Base-by-base conservation (phyloP, 1,140 invertebrate genomes). In the Bombus vancouverensis region DNA sequence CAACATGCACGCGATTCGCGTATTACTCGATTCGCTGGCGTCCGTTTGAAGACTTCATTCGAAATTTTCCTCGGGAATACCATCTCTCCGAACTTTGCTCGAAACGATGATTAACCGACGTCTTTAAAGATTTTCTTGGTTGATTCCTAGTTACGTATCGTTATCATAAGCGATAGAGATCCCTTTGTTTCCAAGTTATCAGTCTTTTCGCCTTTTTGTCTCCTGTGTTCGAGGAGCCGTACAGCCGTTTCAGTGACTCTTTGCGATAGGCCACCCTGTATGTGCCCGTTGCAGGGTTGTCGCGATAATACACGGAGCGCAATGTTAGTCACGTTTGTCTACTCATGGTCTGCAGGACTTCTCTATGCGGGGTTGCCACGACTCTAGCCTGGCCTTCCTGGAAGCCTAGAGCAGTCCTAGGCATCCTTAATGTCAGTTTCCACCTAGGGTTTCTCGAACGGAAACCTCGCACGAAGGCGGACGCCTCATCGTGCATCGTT, bases 311-410 rank as follows among this genome's bases (percentile, higher is more conserved):
- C 90, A 87, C 82, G 73, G 73, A 83, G 85, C 76, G 82, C 83
- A 85, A 91, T 91, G 88, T 91, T 87, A 87, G 88, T 91, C 90
- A 91, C 90, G 90, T 91, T 91, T 91, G 87, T 91, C 90, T 91
- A 91, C 89, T 91, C 88, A 91, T 88, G 90, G 87, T 91, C 87
- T 91, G 80, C 85, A 81, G 89, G 84, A 89, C 86, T 82, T 88
- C 68, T 91, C 91, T 92, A 92, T 91, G 91, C 89, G 85, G 87
- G 81, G 91, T 92, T 92, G 91, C 91, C 91, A 88, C 89, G 83
- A 86, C 82, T 86, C 86, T 90, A 88, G 77, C 72, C 73, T n/a
- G 81, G n/a, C 44, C 82, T 80, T 88, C 71, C 77, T 47, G 79
- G 72, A 80, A 81, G 80, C 74, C 85, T 91, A 89, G 87, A 88